These are phyloP conservation scores for Numida meleagris DNA, from an alignment of 2,113 vertebrate species.

Conservation along the genomic window DNA sequence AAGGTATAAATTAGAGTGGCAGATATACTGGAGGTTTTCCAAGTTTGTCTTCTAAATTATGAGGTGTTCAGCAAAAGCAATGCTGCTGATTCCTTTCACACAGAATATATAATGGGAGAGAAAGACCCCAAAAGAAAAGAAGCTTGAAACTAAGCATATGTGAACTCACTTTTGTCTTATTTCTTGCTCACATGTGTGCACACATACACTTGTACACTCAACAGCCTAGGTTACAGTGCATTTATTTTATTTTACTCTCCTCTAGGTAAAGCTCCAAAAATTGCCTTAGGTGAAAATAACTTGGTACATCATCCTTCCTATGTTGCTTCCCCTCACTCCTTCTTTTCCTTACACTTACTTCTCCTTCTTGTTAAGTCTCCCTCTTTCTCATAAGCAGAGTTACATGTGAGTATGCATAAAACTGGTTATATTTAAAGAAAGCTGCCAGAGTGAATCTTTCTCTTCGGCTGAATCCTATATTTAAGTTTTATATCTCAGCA, in stretches of 20 bases:
- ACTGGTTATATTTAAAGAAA: not conserved
- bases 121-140: not conserved
- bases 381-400: not conserved
- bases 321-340: not conserved
- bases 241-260: not conserved
- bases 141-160: not conserved
- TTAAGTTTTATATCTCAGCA: not conserved
- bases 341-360: not conserved
- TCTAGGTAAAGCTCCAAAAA: not conserved
- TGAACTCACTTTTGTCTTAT: not conserved
- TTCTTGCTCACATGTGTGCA: too few species aligned
- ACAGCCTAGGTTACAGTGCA: not conserved
- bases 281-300: not conserved
- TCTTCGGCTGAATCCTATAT: not conserved
- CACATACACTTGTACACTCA: not conserved
- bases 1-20: slow-evolving; percentile 66
- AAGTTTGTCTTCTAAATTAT: slow-evolving; percentile 52
- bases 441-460: not conserved
- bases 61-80: not conserved
- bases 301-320: not conserved
- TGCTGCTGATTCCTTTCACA: slow-evolving; percentile 1
- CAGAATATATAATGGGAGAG: not conserved
- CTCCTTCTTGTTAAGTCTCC: not conserved
- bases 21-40: slow-evolving; percentile 52
- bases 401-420: not conserved